These are phyloP conservation scores for Dreissena polymorpha DNA, from an alignment of 1,140 invertebrate species.

Conservation along the genomic window DNA sequence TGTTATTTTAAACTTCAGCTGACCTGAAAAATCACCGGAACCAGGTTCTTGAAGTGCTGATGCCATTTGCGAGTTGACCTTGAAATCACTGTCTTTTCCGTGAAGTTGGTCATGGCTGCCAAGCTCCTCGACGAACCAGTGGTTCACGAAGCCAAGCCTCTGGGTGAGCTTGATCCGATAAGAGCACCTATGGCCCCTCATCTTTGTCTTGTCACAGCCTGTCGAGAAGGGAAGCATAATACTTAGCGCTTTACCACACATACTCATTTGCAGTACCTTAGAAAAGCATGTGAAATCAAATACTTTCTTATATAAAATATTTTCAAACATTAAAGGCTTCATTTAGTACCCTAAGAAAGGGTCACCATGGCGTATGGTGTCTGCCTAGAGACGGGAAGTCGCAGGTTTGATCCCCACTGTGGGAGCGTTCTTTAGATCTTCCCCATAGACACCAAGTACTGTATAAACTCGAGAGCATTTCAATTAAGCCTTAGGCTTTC, in stretches of 20 bases:
- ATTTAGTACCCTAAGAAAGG: too few relatives aligned
- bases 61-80: slow-evolving; percentile 44
- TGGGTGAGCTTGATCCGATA: slow-evolving; percentile 75
- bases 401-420: too few relatives aligned
- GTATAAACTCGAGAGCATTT: too few relatives aligned
- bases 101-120: slow-evolving; percentile 69
- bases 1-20: slow-evolving; percentile 14
- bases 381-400: too few relatives aligned
- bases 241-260: neutral
- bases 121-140: slow-evolving; percentile 75
- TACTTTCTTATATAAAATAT: too few relatives aligned
- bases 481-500: too few relatives aligned
- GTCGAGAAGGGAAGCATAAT: slow-evolving; percentile 46
- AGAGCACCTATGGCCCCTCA: slow-evolving; percentile 74
- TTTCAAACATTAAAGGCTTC: too few relatives aligned
- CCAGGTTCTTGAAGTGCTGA: neutral
- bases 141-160: slow-evolving; percentile 74
- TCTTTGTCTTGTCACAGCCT: slow-evolving; percentile 76
- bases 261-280: too few relatives aligned
- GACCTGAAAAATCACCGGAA: slow-evolving; percentile 12
- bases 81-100: slow-evolving; percentile 51
- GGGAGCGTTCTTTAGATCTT: too few relatives aligned
- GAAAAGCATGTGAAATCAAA: too few relatives aligned
- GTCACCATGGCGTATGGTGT: too few relatives aligned
- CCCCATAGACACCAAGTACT: too few relatives aligned